Percentiles rank a stretch among this genome's conserved stretches.
phyloP scores from a whole-genome alignment of 2,888 invertebrate genomes.

The Pycnomerus fuliginosus region DNA sequence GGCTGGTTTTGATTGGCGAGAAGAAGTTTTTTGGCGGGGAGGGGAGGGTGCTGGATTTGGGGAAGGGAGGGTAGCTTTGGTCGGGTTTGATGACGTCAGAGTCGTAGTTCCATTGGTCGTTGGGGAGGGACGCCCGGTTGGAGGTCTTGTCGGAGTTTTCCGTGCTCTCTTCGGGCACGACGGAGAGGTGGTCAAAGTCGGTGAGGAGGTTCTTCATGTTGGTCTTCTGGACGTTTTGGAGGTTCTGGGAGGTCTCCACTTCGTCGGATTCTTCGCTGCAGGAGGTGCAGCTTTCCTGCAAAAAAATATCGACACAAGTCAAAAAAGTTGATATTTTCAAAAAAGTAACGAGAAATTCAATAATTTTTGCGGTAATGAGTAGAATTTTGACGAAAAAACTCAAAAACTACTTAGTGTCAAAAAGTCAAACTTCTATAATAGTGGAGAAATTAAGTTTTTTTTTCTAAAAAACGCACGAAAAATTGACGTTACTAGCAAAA shows the following conservation, averaged over 20 bases:
- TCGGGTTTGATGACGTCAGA: slow-evolving; percentile 47
- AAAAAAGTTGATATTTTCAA: no score
- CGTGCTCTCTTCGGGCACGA: slow-evolving; percentile 71
- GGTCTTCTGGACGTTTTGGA: slow-evolving; percentile 51
- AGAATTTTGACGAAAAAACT: no score
- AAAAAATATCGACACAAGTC: no score
- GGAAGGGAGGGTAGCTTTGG: slow-evolving; percentile 48
- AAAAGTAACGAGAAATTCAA: no score
- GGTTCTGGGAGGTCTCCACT: slow-evolving; percentile 51
- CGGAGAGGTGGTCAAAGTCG: slow-evolving; percentile 72
- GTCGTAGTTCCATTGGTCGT: slow-evolving; percentile 39
- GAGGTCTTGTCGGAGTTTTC: slow-evolving; percentile 50
- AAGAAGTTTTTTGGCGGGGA: slow-evolving; percentile 35
- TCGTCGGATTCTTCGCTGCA: slow-evolving; percentile 50
- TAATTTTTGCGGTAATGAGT: no score
- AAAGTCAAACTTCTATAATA: no score
- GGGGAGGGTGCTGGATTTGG: slow-evolving; percentile 38
- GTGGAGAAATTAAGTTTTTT: no score
- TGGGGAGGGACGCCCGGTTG: slow-evolving; percentile 32
- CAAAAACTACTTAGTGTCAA: no score
- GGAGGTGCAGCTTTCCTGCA: slow-evolving; percentile 47
- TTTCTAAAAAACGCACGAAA: no score
- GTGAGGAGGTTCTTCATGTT: slow-evolving; percentile 52
- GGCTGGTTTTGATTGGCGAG: slow-evolving; percentile 41
- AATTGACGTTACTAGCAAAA: no score